phyloP scores from a whole-genome alignment of 2,113 vertebrate species.

The Mugil cephalus region DNA sequence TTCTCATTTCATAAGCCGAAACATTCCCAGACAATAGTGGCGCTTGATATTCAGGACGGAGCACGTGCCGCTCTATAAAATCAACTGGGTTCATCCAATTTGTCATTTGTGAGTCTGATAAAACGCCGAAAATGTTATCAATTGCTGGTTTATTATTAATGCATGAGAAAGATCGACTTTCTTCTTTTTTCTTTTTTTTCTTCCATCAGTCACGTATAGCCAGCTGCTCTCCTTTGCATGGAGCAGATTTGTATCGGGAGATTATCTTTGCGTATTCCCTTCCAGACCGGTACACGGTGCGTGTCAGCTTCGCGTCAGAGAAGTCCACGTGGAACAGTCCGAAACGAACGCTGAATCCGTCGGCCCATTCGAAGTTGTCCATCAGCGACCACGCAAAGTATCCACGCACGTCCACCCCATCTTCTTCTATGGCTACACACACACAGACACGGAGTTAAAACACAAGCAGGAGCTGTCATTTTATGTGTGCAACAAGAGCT shows the following conservation, averaged over 20 bases:
- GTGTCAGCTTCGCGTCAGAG: conserved; percentile 69
- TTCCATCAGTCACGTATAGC: background rate
- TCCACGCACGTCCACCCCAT: conserved; percentile 76
- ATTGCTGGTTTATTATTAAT: background rate
- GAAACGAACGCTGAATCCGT: conserved; percentile 83
- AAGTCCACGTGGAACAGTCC: conserved; percentile 88
- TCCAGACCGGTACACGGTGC: conserved; percentile 83
- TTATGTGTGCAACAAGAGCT: background rate
- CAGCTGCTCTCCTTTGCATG: background rate
- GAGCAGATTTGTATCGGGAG: conserved; percentile 63
- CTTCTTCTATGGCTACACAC: conserved; percentile 76
- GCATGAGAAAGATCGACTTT: background rate
- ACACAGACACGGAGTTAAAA: conserved; percentile 9
- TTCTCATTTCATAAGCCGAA: conserved; percentile 19
- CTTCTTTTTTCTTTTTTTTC: background rate
- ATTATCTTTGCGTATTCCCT: conserved; percentile 84
- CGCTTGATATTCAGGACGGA: background rate
- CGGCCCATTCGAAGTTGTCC: conserved; percentile 88
- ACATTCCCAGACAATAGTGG: background rate
- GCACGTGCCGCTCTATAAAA: too few relatives aligned
- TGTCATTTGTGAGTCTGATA: background rate
- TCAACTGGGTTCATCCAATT: background rate
- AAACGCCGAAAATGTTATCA: background rate
- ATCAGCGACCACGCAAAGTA: conserved; percentile 87
- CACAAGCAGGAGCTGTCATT: background rate